phyloP scores from a whole-genome alignment of 2,888 invertebrate genomes.

The Latheticus oryzae region DNA sequence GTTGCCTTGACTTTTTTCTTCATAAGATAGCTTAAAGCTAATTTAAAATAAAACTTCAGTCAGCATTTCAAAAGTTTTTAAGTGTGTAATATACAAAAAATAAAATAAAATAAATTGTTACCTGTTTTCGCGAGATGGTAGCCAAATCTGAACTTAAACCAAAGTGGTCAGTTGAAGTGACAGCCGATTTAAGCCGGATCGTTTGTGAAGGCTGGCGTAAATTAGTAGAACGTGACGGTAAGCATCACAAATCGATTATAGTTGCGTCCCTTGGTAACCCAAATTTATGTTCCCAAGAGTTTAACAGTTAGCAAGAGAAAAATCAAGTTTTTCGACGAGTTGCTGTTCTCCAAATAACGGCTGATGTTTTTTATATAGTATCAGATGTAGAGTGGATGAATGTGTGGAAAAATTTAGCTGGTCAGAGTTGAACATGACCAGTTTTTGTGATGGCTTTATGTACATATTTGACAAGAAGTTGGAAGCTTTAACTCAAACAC shows the following conservation, averaged over 20 bases:
- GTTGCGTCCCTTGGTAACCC: constrained; percentile 18
- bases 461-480: constrained; percentile 23
- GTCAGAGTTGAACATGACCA: not conserved
- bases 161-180: constrained; percentile 20
- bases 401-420: constrained; percentile 12
- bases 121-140: too few relatives aligned
- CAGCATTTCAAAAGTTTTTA: too few relatives aligned
- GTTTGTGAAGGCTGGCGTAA: constrained; percentile 16
- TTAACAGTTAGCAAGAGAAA: constrained; percentile 18
- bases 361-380: not conserved
- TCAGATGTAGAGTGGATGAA: constrained; percentile 3
- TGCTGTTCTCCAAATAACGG: too few relatives aligned
- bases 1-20: constrained; percentile 12
- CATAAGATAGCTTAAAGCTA: not conserved
- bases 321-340: too few relatives aligned
- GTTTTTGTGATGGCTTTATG: not conserved
- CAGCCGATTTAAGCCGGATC: constrained; percentile 28
- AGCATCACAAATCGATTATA: constrained; percentile 32
- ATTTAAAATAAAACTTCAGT: too few relatives aligned
- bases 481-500: constrained; percentile 21
- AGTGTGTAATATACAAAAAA: too few relatives aligned
- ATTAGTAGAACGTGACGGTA: constrained; percentile 28
- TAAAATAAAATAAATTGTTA: too few relatives aligned
- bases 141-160: constrained; percentile 5
- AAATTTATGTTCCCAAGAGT: constrained; percentile 18